These are phyloP conservation scores for Leuctra nigra DNA, from an alignment of 2,888 invertebrate species.

Conservation along the genomic window DNA sequence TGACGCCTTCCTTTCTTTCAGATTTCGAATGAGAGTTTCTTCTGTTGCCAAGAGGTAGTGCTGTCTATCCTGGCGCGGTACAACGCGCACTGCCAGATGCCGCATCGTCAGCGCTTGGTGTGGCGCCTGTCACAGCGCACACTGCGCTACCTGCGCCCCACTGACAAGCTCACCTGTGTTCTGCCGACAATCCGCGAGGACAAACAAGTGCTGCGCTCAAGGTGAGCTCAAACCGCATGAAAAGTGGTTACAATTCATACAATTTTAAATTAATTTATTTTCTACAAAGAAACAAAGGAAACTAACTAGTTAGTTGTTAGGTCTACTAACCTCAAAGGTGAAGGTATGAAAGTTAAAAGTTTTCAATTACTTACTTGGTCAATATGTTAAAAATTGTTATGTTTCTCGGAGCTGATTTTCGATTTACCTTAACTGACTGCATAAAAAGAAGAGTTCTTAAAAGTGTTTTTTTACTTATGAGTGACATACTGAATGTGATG, in stretches of 20 bases:
- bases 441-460: too few species aligned
- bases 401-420: too few species aligned
- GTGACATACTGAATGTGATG: too few species aligned
- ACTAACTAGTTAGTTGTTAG: too few species aligned
- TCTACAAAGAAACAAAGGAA: too few species aligned
- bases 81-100: slow-evolving; percentile 61
- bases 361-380: too few species aligned
- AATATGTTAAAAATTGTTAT: too few species aligned
- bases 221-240: slow-evolving; percentile 8
- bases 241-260: background rate
- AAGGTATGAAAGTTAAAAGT: too few species aligned
- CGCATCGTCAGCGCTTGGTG: slow-evolving; percentile 64
- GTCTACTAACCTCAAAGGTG: too few species aligned
- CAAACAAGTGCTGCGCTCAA: slow-evolving; percentile 34
- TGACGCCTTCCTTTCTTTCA: slow-evolving; percentile 34
- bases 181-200: slow-evolving; percentile 71
- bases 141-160: slow-evolving; percentile 62
- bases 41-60: slow-evolving; percentile 54
- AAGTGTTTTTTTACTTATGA: too few species aligned
- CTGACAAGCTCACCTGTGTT: slow-evolving; percentile 62
- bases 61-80: slow-evolving; percentile 60
- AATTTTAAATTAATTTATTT: background rate
- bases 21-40: slow-evolving; percentile 62
- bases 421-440: too few species aligned
- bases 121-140: slow-evolving; percentile 73